Percentiles rank a stretch among this genome's conserved stretches.
phyloP scores from a whole-genome alignment of 2,797 vertebrate genomes.

The Steatocranus sp. region DNA sequence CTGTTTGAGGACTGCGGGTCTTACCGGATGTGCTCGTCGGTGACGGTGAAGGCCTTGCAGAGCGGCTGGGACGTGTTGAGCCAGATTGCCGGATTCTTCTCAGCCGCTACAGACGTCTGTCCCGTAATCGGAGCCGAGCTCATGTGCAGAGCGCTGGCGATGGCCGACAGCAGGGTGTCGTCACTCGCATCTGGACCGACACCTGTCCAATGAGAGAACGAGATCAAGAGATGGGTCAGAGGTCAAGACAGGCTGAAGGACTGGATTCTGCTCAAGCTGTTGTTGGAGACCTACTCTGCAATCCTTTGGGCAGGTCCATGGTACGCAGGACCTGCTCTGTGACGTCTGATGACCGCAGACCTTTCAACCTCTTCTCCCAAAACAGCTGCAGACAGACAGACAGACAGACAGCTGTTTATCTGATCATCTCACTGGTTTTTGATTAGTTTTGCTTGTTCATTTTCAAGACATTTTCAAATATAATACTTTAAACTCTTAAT shows the following conservation, averaged over 20 bases:
- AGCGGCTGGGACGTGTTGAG: conserved; percentile 89
- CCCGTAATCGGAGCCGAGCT: conserved; percentile 87
- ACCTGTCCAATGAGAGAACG: conserved; percentile 59
- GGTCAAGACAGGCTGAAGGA: neutral
- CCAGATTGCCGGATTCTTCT: conserved; percentile 93
- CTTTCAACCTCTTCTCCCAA: conserved; percentile 93
- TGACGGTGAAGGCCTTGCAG: conserved; percentile 89
- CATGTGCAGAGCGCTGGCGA: conserved; percentile 90
- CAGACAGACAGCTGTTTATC: neutral
- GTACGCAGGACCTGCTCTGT: conserved; percentile 85
- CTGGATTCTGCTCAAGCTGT: neutral
- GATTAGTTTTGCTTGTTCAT: neutral
- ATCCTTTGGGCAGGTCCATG: conserved; percentile 89
- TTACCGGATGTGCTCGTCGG: conserved; percentile 91
- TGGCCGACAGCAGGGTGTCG: conserved; percentile 84
- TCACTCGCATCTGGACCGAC: conserved; percentile 85
- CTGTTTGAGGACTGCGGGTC: neutral
- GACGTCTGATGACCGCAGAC: conserved; percentile 86
- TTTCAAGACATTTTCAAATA: neutral
- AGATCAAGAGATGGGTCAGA: neutral
- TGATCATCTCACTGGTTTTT: neutral
- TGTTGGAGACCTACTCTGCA: conserved; percentile 80
- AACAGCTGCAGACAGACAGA: conserved; percentile 78
- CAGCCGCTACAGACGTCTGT: conserved; percentile 84
- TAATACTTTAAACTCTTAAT: neutral